A percentile compares a stretch with the other conserved stretches of the same genome.
These are phyloP conservation scores for Aphelenchoides avenae DNA, from an alignment of 1,140 invertebrate species.

Conservation along the genomic window DNA sequence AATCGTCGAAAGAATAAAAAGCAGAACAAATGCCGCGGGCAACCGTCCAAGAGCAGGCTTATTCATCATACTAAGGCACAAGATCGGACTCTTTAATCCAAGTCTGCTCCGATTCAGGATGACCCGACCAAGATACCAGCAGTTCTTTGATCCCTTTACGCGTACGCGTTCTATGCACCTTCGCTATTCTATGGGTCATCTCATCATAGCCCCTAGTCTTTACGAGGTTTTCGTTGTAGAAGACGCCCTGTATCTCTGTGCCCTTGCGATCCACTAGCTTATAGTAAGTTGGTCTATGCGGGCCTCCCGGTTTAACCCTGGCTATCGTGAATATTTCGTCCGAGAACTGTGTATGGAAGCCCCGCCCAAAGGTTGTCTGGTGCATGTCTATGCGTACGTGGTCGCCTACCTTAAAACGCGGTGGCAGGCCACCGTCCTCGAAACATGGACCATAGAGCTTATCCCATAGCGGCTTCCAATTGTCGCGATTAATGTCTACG, in stretches of 20 bases:
- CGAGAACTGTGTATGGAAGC: constrained; percentile 7
- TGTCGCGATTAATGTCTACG: constrained; percentile 9
- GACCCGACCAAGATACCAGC: constrained; percentile 13
- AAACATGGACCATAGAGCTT: constrained; percentile 21
- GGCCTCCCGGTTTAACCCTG: constrained; percentile 2
- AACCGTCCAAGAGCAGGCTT: no score
- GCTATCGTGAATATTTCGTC: constrained; percentile 25
- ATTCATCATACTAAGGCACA: no score
- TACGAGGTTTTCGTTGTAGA: constrained; percentile 1
- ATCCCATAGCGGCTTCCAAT: constrained; percentile 16
- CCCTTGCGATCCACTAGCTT: constrained; percentile 9
- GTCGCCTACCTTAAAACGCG: constrained; percentile 2
- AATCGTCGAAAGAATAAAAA: no score
- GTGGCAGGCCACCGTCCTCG: no score
- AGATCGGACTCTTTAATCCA: constrained; percentile 17
- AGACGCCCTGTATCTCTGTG: neutral
- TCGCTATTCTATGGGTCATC: no score
- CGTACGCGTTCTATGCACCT: neutral
- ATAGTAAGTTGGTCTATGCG: neutral
- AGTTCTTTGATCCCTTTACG: constrained; percentile 7
- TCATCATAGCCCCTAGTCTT: neutral
- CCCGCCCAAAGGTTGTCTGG: constrained; percentile 10
- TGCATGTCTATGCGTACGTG: constrained; percentile 6
- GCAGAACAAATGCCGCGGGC: no score
- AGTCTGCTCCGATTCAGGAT: neutral